A percentile compares a stretch with the other conserved stretches of the same genome.
These are phyloP conservation scores for Bursaphelenchus okinawaensis DNA, from an alignment of 2,888 invertebrate species.

Conservation along the genomic window DNA sequence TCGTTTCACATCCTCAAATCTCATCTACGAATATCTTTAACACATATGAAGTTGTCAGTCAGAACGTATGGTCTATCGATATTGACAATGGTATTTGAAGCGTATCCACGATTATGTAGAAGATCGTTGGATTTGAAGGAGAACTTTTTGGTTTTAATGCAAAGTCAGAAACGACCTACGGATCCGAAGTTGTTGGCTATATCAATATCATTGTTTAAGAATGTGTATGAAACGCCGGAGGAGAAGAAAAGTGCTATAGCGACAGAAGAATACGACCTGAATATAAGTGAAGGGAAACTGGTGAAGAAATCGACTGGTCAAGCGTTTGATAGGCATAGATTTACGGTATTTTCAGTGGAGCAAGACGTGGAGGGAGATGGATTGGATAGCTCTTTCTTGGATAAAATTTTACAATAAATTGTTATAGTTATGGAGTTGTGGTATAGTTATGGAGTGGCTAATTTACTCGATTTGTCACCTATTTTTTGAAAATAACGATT, in stretches of 20 bases:
- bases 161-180: slow-evolving; percentile 1
- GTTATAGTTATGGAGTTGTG: too few relatives aligned
- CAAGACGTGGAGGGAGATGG: background rate
- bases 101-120: slow-evolving; percentile 8
- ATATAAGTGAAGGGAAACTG: background rate
- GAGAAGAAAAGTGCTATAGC: background rate
- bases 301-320: background rate
- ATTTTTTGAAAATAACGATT: too few relatives aligned
- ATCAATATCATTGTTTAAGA: background rate
- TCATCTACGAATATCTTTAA: slow-evolving; percentile 15
- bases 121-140: background rate
- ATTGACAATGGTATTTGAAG: slow-evolving; percentile 3
- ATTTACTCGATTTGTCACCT: background rate
- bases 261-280: background rate
- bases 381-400: background rate
- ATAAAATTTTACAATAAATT: background rate
- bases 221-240: slow-evolving; percentile 7
- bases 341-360: background rate
- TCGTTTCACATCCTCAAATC: slow-evolving; percentile 2
- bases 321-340: background rate
- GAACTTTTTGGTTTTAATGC: slow-evolving; percentile 3
- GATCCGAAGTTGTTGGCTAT: background rate
- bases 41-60: slow-evolving; percentile 12
- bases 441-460: too few relatives aligned
- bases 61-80: slow-evolving; percentile 15